Evolutionary conservation across 2,797 vertebrate genomes (phyloP).

Genomic region (Morelia viridis): DNA sequence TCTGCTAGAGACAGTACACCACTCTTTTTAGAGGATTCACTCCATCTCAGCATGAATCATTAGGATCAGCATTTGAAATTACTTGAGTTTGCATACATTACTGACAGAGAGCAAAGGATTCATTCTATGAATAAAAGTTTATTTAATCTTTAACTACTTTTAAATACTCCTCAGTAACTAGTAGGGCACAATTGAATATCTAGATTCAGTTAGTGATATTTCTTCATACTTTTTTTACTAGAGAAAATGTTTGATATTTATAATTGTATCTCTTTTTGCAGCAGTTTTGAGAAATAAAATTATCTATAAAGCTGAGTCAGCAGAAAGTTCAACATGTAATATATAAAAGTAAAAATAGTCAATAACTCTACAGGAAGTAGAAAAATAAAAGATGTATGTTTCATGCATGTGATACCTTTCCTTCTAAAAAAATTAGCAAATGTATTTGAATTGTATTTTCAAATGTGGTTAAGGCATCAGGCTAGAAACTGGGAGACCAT

Average conservation of each 20-base stretch:
- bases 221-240: background rate
- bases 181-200: background rate
- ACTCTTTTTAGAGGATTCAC: background rate
- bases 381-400: background rate
- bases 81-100: background rate
- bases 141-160: background rate
- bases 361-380: background rate
- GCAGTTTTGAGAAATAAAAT: background rate
- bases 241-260: background rate
- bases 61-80: background rate
- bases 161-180: background rate
- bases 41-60: background rate
- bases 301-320: background rate
- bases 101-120: background rate
- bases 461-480: background rate
- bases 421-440: background rate
- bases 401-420: background rate
- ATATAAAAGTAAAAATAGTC: background rate
- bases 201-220: background rate
- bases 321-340: background rate
- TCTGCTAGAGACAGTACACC: slow-evolving; percentile 9
- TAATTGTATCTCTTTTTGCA: background rate
- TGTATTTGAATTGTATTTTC: background rate
- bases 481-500: background rate
- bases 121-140: background rate